Conservation (phyloP, 1,140 invertebrate species). For the Heliconius congener region DNA sequence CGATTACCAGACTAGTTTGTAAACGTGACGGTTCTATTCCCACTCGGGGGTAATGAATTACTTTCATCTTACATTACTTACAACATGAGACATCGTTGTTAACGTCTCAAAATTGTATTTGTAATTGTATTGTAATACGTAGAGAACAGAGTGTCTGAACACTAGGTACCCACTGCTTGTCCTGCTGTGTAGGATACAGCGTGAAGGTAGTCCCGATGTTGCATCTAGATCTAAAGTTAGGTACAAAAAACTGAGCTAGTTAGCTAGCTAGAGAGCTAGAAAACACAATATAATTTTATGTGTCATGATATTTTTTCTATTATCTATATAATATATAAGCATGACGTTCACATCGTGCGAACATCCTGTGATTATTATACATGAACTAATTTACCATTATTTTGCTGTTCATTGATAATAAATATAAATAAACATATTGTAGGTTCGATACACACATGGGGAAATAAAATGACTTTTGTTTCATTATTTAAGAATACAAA, state of each 20-base stretch:
- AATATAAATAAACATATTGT: not conserved
- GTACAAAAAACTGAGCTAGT: not conserved
- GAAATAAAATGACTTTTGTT: not conserved
- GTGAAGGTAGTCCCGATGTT: too few relatives aligned
- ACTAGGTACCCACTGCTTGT: not conserved
- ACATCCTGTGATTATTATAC: not conserved
- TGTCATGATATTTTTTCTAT: slow-evolving; percentile 4
- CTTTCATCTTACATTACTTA: too few relatives aligned
- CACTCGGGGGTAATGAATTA: too few relatives aligned
- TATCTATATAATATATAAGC: not conserved
- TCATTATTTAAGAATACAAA: not conserved
- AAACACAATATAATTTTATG: not conserved
- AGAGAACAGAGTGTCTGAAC: too few relatives aligned
- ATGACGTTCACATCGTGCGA: not conserved
- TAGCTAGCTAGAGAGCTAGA: not conserved
- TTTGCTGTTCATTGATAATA: too few relatives aligned
- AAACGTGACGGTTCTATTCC: too few relatives aligned
- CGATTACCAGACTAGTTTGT: too few relatives aligned
- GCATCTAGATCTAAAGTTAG: not conserved
- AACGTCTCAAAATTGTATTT: too few relatives aligned
- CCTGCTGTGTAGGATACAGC: not conserved
- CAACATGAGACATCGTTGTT: too few relatives aligned
- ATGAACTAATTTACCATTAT: not conserved
- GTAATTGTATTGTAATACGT: too few relatives aligned
- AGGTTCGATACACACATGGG: not conserved